phyloP scores from a whole-genome alignment of 2,888 invertebrate species.

The Keiferia lycopersicella region DNA sequence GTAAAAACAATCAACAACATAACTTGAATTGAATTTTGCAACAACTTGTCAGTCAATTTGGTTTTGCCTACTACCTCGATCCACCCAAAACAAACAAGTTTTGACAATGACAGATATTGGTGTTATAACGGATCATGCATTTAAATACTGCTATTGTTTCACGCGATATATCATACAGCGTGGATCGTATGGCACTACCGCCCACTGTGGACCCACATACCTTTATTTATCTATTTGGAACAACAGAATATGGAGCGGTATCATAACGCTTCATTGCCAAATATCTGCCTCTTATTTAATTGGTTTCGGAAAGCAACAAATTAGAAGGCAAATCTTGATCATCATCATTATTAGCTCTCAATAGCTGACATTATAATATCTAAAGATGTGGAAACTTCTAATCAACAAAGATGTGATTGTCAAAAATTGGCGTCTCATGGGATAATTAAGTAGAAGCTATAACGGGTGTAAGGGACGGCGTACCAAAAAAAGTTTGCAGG shows the following conservation, averaged over 20 bases:
- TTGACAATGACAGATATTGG: conserved; percentile 33
- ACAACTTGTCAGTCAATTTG: background rate
- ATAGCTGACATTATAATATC: too few relatives aligned
- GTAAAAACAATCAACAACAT: background rate
- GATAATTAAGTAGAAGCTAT: too few relatives aligned
- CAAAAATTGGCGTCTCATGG: too few relatives aligned
- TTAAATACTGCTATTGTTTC: conserved; percentile 38
- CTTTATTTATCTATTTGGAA: conserved; percentile 17
- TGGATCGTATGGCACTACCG: conserved; percentile 18
- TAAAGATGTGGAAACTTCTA: conserved; percentile 1
- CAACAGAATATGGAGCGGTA: conserved; percentile 4
- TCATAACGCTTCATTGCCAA: background rate
- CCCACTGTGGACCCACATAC: conserved; percentile 23
- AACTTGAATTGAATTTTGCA: background rate
- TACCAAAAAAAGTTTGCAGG: too few relatives aligned
- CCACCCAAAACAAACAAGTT: conserved; percentile 22
- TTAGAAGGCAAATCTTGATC: conserved; percentile 4
- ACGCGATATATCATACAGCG: conserved; percentile 23
- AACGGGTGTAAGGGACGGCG: too few relatives aligned
- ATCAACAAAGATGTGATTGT: background rate
- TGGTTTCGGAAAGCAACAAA: conserved; percentile 5
- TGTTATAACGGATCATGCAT: conserved; percentile 33
- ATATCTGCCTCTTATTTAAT: background rate
- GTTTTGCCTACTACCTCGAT: background rate
- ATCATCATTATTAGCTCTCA: background rate